Base-by-base conservation (phyloP, 2,113 vertebrate species). In the Microcebus griseorufus region DNA sequence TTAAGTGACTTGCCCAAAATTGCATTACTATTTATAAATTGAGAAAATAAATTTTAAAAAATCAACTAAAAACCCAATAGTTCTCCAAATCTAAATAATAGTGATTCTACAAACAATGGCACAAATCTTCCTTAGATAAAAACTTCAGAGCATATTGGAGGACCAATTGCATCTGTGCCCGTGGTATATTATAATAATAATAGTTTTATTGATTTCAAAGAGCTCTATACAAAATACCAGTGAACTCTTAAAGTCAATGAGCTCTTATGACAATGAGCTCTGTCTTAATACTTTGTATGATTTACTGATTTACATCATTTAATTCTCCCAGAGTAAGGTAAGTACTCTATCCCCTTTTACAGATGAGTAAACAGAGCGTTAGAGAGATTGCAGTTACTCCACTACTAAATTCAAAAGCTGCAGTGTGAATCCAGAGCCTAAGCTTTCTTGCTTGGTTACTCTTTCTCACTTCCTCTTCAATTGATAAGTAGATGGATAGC, bases 61-160 rank as follows among this genome's bases (percentile, higher is more conserved):
- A 84, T 17, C n/a, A 76, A 9, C n/a, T 90, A 37, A 93, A 93
- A 84, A 82, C 3, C 4, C 34, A 89, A 6, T 81, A 70, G 32
- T 90, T 88, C 64, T 42, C 39, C 13, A 88, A 93, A 88, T 88
- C 64, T 73, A n/a, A 81, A 25, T 48, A 79, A 72, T n/a, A 48
- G 32, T 67, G 79, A 84, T 45, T 90, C 69, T 83, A 17, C 23
- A 92, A 64, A 53, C 48, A 83, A 53, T 39, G 75, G 29, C 39
- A 67, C n/a, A 76, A 39, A 84, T 39, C 79, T 88, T 75, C 65
- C 95, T 91, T 91, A 65, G 78, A 67, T 48, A 62, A 67, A 82
- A 92, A n/a, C 7, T 5, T 39, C 25, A 83, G 45, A 80, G 25
- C 13, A 23, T 48, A 25, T 3, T 55, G 75, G 51, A 39, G 1